Evolutionary conservation across 2,888 invertebrate genomes (phyloP).

Genomic region (Parasteatoda lunata): DNA sequence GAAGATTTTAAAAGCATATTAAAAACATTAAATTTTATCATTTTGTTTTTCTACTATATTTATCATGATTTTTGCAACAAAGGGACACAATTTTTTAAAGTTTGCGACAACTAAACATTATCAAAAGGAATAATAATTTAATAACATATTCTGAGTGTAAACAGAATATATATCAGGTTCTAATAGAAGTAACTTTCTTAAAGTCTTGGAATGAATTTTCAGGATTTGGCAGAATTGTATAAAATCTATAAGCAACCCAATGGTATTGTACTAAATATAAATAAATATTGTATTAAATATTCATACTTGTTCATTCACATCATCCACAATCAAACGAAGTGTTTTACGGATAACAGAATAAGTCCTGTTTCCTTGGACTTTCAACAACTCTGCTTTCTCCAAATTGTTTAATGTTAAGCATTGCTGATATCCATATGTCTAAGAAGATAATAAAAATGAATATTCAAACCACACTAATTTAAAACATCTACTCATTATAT

Average conservation of each 20-base stretch:
- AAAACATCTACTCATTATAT: no score
- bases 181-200: no score
- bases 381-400: slow-evolving; percentile 88
- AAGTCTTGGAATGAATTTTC: no score
- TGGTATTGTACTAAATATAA: neutral
- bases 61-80: no score
- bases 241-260: neutral
- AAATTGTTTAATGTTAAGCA: slow-evolving; percentile 88
- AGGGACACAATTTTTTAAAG: no score
- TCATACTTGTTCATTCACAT: slow-evolving; percentile 83
- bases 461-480: neutral
- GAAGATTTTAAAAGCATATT: no score
- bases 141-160: no score
- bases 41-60: no score
- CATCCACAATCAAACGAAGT: slow-evolving; percentile 89
- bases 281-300: slow-evolving; percentile 1
- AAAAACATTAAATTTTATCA: no score
- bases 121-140: no score
- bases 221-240: neutral
- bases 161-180: no score
- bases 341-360: slow-evolving; percentile 77
- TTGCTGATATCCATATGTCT: slow-evolving; percentile 91
- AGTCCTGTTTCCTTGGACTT: slow-evolving; percentile 79
- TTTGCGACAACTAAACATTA: no score
- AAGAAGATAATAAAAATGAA: slow-evolving; percentile 33